Evolutionary conservation across 2,888 invertebrate genomes (phyloP).

Genomic region (Ochropacha duplaris): DNA sequence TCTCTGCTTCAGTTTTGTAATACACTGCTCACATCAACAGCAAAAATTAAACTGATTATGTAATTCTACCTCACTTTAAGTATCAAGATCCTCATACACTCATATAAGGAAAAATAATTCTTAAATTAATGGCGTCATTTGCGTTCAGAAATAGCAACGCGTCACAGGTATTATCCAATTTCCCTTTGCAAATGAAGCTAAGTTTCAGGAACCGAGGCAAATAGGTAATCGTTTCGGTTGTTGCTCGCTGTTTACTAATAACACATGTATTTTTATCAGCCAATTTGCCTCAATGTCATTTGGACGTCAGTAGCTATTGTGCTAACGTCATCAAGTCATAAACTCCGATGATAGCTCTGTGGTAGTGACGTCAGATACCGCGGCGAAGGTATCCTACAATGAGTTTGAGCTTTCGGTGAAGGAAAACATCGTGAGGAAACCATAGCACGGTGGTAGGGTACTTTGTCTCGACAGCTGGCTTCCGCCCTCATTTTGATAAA

Average conservation of each 20-base stretch:
- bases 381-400: too few relatives aligned
- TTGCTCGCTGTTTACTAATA: slow-evolving; percentile 37
- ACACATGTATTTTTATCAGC: slow-evolving; percentile 31
- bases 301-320: slow-evolving; percentile 28
- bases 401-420: too few relatives aligned
- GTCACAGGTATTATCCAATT: slow-evolving; percentile 40
- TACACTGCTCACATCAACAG: not conserved
- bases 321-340: slow-evolving; percentile 8
- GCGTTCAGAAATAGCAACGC: slow-evolving; percentile 36
- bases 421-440: too few relatives aligned
- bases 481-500: too few relatives aligned
- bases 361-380: not conserved
- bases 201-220: slow-evolving; percentile 46
- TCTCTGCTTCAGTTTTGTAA: too few relatives aligned
- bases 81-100: not conserved
- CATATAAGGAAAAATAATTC: slow-evolving; percentile 1
- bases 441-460: too few relatives aligned
- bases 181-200: slow-evolving; percentile 22
- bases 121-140: slow-evolving; percentile 15
- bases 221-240: slow-evolving; percentile 46
- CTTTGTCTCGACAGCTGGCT: too few relatives aligned
- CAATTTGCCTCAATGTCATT: slow-evolving; percentile 43
- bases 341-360: not conserved
- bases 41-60: not conserved
- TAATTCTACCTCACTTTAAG: not conserved